Percentiles rank a stretch among this genome's conserved stretches.
These are phyloP conservation scores for Lophotriccus pileatus DNA, from an alignment of 2,797 vertebrate species.

Conservation along the genomic window DNA sequence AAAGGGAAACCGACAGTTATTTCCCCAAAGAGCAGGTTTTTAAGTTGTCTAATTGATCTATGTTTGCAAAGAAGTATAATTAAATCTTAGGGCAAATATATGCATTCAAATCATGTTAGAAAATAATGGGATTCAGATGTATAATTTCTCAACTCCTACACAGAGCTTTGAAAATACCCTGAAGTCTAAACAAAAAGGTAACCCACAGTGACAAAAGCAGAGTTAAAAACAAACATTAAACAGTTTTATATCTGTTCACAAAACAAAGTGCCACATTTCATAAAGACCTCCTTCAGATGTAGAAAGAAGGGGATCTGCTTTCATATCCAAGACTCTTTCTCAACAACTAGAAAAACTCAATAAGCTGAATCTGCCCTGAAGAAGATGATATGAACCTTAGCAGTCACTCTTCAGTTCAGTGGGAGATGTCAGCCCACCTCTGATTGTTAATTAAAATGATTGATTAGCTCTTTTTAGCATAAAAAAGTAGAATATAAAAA, in stretches of 20 bases:
- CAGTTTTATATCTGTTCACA: background rate
- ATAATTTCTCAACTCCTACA: slow-evolving; percentile 17
- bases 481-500: background rate
- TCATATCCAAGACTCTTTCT: background rate
- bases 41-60: slow-evolving; percentile 36
- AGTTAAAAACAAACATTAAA: slow-evolving; percentile 23
- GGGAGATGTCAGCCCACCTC: background rate
- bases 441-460: slow-evolving; percentile 48
- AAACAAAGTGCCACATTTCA: background rate
- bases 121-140: slow-evolving; percentile 15
- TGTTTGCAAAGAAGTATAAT: slow-evolving; percentile 31
- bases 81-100: slow-evolving; percentile 47
- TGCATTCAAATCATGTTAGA: slow-evolving; percentile 20
- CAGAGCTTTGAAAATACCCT: slow-evolving; percentile 30
- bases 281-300: background rate
- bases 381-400: background rate
- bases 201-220: background rate
- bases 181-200: slow-evolving; percentile 21
- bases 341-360: background rate
- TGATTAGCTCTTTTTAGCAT: slow-evolving; percentile 19
- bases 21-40: slow-evolving; percentile 11
- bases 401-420: background rate
- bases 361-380: background rate
- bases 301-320: background rate
- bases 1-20: slow-evolving; percentile 4